Evolutionary conservation across 1,140 invertebrate genomes (phyloP), one percentile per base, ranked within the genome.

Genomic region (Littorina saxatilis): DNA sequence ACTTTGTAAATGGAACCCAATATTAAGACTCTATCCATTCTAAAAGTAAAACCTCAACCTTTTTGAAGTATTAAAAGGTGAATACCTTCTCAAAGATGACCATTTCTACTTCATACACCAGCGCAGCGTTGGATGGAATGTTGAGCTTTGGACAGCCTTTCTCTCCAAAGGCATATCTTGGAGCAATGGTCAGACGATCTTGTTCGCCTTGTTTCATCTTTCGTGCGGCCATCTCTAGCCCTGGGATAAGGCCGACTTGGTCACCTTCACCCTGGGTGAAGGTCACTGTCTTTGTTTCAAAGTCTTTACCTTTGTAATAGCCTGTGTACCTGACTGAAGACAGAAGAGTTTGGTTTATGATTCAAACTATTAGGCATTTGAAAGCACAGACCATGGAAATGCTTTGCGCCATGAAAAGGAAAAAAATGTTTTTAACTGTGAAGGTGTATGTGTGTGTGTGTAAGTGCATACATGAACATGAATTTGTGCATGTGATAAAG

Each of bases 251-350:
- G 82, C 95, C 95, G 61, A 92, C 90, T 80, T 96, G 95, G 75
- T 92, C 93, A 29, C 96, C 97, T 93, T 99, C 98, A 0, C 98
- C 98, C n/a, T 99, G 92, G 50, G 92, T 91, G 91, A 99, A 99
- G 61, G 95, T 94, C 0, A 98, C 94, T 84, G 97, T 95, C 87
- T 96, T 52, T 0, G 93, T 92, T 79, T 95, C 96, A 92, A 98
- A 97, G 9, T 73, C 92, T 80, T 91, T 92, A 0, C 93, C 95
- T 66, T 95, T 93, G 86, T 95, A 94, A 85, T 92, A 94, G 50
- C 97, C 98, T 88, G 95, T 94, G 79, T 98, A 88, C 87, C 97
- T 95, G 83, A 98, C 96, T 97, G 92, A 72, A 91, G 90, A 50
- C 80, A 29, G 76, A 27, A 47, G 7, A 81, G 55, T 80, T 80